Base-by-base conservation (phyloP, 2,113 vertebrate species). In the Microcebus jonahi region DNA sequence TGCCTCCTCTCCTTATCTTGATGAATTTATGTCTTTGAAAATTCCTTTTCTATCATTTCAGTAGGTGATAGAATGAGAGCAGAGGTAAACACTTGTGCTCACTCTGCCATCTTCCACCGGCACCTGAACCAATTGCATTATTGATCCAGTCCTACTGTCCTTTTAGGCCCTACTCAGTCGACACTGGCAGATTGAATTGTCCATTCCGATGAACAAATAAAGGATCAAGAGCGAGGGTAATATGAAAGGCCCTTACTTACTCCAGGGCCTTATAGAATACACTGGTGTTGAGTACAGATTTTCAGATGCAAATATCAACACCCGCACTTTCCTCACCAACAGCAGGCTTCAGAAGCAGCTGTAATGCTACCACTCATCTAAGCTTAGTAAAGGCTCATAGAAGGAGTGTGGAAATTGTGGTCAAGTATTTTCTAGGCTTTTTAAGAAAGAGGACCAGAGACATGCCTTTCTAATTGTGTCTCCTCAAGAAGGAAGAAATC, bases 401-500 rank as follows among this genome's bases (percentile, higher is more conserved):
- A 55, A 73, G 21, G 11, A 94, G 21, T 45, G 34, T 68, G 59
- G 36, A 76, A 68, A 76, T 70, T 80, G 63, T 79, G 84, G 48
- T n/a, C 6, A 21, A 93, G 53, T 82, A 34, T 80, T 42, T 39
- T 73, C 20, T 14, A 55, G 48, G 12, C 59, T 92, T 6, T 77
- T 90, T 65, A n/a, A 88, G 34, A 77, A 65, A 81, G n/a, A 91
- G 65, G 29, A 42, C 18, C 20, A 82, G 65, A 81, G 65, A 73
- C 8, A 39, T 59, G 73, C 18, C 21, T 91, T 90, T 96, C 61
- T 90, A 90, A 95, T 68, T 92, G 85, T 82, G 12, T 95, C 31
- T 87, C 79, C 65, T 96, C 21, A n/a, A 90, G 80, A 91, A 86
- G 55, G 21, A 77, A 95, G 48, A 59, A 86, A 96, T 94, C 17